Evolutionary conservation across 1,140 invertebrate genomes (phyloP).

Genomic region (Lordiphosa stackelbergi): DNA sequence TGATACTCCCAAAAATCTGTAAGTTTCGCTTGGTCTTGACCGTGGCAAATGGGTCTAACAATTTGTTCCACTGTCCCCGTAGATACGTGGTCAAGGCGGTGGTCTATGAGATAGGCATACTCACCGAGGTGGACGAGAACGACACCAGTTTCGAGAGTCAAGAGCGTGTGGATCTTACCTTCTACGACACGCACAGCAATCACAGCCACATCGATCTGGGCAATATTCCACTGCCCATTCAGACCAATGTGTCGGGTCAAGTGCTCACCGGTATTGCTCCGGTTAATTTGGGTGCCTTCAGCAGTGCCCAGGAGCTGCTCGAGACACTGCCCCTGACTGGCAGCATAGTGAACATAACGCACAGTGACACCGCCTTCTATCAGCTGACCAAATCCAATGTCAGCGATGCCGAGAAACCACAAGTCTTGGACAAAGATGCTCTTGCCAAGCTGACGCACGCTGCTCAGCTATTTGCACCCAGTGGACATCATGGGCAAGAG

Average conservation of each 20-base stretch:
- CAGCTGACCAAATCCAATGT: conserved; percentile 64
- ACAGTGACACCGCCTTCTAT: conserved; percentile 75
- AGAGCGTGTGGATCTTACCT: conserved; percentile 79
- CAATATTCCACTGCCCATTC: conserved; percentile 78
- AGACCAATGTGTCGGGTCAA: conserved; percentile 79
- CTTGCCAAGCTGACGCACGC: conserved; percentile 59
- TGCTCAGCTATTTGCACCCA: conserved; percentile 55
- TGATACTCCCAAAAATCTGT: conserved; percentile 73
- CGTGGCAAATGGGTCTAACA: not conserved
- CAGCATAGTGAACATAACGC: conserved; percentile 76
- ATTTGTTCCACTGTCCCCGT: not conserved
- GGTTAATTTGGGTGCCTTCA: conserved; percentile 77
- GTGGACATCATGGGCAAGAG: conserved; percentile 8
- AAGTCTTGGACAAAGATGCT: conserved; percentile 49
- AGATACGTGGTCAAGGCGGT: conserved; percentile 80
- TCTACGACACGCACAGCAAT: conserved; percentile 78
- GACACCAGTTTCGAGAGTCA: conserved; percentile 77
- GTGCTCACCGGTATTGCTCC: conserved; percentile 78
- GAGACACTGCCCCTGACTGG: conserved; percentile 70
- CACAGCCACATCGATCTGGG: conserved; percentile 78
- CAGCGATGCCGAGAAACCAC: conserved; percentile 55
- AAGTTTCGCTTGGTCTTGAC: conserved; percentile 25
- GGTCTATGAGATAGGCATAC: conserved; percentile 80
- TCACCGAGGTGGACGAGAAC: conserved; percentile 79
- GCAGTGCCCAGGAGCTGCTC: conserved; percentile 68